A percentile compares a stretch with the other conserved stretches of the same genome.
These are phyloP conservation scores for Cryptotis parvus DNA, from an alignment of 2,113 vertebrate genomes.

Conservation along the genomic window DNA sequence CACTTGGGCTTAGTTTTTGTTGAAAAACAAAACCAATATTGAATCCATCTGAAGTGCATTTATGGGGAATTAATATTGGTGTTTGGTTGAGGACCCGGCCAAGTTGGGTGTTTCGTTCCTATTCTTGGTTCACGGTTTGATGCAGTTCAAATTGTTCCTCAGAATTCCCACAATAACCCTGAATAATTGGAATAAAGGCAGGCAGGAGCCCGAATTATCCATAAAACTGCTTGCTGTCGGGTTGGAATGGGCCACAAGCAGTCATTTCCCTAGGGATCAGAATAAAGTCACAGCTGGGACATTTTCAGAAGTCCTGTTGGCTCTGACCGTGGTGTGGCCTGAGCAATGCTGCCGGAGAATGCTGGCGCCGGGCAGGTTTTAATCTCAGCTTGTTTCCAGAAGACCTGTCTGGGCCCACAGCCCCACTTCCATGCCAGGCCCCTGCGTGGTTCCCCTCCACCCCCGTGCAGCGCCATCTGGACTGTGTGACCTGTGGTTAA, in stretches of 20 bases:
- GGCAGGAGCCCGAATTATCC: slow-evolving; percentile 2
- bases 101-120: neutral
- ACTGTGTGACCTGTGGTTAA: neutral
- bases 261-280: slow-evolving; percentile 3
- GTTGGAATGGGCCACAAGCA: slow-evolving; percentile 24
- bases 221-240: slow-evolving; percentile 20
- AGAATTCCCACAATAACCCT: slow-evolving; percentile 62
- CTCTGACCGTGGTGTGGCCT: neutral
- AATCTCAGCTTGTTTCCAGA: neutral
- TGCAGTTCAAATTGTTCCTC: slow-evolving; percentile 24
- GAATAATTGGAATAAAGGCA: slow-evolving; percentile 43
- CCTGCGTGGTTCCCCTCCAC: rapidly evolving
- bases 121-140: neutral
- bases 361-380: neutral
- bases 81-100: slow-evolving; percentile 11
- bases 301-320: slow-evolving; percentile 29
- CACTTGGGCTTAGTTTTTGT: slow-evolving; percentile 55
- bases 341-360: neutral
- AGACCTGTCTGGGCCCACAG: neutral
- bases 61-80: slow-evolving; percentile 61
- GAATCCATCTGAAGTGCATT: slow-evolving; percentile 60
- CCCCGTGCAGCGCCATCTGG: neutral
- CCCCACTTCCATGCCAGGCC: neutral
- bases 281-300: neutral
- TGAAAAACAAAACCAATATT: slow-evolving; percentile 71